phyloP scores from a whole-genome alignment of 2,888 invertebrate species.

The Macropis europaea region DNA sequence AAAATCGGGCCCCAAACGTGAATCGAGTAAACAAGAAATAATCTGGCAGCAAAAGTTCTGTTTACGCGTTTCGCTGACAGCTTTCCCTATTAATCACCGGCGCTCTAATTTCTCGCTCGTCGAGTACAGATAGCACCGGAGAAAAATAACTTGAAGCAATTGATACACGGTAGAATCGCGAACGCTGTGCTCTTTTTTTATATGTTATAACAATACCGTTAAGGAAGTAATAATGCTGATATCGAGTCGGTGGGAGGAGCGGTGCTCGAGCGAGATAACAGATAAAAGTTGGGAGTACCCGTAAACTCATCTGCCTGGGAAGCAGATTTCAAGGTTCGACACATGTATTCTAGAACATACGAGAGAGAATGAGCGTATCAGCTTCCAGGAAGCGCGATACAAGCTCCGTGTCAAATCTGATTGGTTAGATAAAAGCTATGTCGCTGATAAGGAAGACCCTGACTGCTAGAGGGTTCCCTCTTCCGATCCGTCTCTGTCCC shows the following conservation, averaged over 20 bases:
- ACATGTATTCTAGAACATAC: background rate
- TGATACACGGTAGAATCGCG: background rate
- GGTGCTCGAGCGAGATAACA: no score
- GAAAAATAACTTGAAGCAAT: background rate
- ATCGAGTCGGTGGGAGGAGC: no score
- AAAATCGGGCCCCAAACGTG: background rate
- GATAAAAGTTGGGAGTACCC: background rate
- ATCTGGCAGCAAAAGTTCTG: conserved; percentile 18
- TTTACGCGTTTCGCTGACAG: conserved; percentile 1
- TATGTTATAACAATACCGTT: no score
- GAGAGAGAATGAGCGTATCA: background rate
- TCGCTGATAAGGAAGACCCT: conserved; percentile 35
- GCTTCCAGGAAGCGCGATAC: conserved; percentile 22
- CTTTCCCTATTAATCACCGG: background rate
- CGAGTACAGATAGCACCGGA: background rate
- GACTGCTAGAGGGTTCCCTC: conserved; percentile 1
- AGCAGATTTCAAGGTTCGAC: conserved; percentile 6
- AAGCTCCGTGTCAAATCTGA: conserved; percentile 22
- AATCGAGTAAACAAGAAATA: conserved; percentile 16
- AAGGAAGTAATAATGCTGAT: no score
- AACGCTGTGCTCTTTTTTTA: no score
- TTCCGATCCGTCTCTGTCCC: background rate
- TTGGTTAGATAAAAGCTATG: conserved; percentile 35
- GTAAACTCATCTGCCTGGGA: background rate
- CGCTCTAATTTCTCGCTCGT: background rate